Conservation (phyloP, 2,888 invertebrate genomes). For the Listrodromus nycthemerus region DNA sequence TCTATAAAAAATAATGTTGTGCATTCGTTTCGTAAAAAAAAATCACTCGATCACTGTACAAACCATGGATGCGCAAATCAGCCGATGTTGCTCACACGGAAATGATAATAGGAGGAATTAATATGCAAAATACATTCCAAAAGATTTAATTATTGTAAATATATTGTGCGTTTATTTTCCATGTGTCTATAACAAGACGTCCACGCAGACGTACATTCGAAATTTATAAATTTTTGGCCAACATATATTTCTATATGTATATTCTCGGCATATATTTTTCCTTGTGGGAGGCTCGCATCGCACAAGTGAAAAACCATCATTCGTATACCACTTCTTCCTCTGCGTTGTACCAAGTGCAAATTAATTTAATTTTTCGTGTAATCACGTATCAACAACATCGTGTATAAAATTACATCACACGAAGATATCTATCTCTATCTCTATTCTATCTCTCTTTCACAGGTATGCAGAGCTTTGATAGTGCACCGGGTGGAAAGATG, state of each 20-base stretch:
- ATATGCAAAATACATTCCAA: neutral
- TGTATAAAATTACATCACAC: conserved; percentile 59
- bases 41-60: conserved; percentile 55
- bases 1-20: neutral
- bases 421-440: conserved; percentile 67
- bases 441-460: conserved; percentile 77
- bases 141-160: neutral
- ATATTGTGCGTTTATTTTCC: neutral
- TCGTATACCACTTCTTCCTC: neutral
- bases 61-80: conserved; percentile 35
- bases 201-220: no score
- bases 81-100: conserved; percentile 25
- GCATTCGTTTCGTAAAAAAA: conserved; percentile 16
- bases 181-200: no score
- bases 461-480: conserved; percentile 81
- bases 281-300: neutral
- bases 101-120: neutral
- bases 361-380: conserved; percentile 1
- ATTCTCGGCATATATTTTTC: neutral
- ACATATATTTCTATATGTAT: neutral
- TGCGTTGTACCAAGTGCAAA: conserved; percentile 11
- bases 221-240: neutral
- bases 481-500: conserved; percentile 71
- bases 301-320: neutral
- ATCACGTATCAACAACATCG: conserved; percentile 61